Conservation (phyloP, 2,113 vertebrate genomes). For the Pelusios castaneus region DNA sequence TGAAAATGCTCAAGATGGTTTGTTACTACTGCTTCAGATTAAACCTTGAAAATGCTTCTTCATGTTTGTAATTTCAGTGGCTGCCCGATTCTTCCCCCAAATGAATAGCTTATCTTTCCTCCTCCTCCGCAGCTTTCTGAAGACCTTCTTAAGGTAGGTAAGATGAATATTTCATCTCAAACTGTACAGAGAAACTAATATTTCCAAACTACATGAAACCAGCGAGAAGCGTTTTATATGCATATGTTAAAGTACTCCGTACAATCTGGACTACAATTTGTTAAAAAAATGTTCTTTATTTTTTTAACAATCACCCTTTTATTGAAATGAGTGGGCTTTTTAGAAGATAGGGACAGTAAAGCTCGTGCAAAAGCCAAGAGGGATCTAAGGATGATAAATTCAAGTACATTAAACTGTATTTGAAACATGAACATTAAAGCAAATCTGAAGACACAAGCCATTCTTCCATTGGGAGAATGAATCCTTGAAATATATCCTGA, state of each 20-base stretch:
- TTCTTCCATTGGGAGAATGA: neutral
- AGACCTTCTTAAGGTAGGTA: conserved; percentile 40
- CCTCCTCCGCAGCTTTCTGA: conserved; percentile 36
- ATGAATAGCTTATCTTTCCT: conserved; percentile 31
- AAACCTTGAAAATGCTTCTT: conserved; percentile 63
- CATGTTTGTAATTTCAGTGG: neutral
- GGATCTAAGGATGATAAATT: conserved; percentile 30
- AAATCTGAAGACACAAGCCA: neutral
- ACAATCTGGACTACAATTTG: conserved; percentile 40
- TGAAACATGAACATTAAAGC: conserved; percentile 34
- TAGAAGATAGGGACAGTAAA: conserved; percentile 10
- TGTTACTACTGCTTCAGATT: conserved; percentile 48
- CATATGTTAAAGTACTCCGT: conserved; percentile 42
- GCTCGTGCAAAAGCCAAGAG: neutral
- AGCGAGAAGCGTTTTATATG: conserved; percentile 20
- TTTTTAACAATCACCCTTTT: conserved; percentile 2
- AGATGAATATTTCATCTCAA: conserved; percentile 46
- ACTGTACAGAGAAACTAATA: conserved; percentile 37
- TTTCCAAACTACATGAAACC: conserved; percentile 21
- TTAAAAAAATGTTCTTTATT: neutral
- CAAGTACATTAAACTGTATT: conserved; percentile 26
- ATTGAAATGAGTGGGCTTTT: conserved; percentile 14
- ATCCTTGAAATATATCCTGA: neutral
- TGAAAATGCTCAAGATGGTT: conserved; percentile 38
- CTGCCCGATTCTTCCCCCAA: conserved; percentile 55